These are phyloP conservation scores for Blastomussa wellsi DNA, from an alignment of 92 coral and sea anemone genomes.

Conservation along the genomic window DNA sequence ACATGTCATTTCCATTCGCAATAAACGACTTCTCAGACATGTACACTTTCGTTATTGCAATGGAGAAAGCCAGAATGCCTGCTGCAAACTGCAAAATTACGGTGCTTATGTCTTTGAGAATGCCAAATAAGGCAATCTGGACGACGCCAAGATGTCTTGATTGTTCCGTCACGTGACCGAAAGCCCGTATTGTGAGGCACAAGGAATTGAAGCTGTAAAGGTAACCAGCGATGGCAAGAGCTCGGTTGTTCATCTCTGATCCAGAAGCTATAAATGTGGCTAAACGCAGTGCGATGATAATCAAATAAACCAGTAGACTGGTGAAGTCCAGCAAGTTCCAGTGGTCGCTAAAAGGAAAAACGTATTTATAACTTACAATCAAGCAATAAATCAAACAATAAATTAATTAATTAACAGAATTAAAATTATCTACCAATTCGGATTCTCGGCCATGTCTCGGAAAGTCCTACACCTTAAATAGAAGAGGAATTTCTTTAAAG, in stretches of 20 bases:
- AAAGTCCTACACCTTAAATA: too few species aligned
- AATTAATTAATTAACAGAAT: too few species aligned
- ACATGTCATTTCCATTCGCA: slow-evolving; percentile 3
- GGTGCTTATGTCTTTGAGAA: slow-evolving; percentile 19
- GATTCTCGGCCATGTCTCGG: too few species aligned
- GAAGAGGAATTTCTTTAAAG: too few species aligned
- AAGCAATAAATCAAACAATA: background rate
- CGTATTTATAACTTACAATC: too few species aligned
- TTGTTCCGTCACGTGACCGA: slow-evolving; percentile 50
- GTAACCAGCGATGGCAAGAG: slow-evolving; percentile 36
- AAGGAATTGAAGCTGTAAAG: slow-evolving; percentile 49
- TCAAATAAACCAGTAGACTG: slow-evolving; percentile 18
- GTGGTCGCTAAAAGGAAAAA: slow-evolving; percentile 27
- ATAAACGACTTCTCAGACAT: slow-evolving; percentile 41
- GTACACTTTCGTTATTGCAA: slow-evolving; percentile 50
- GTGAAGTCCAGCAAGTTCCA: slow-evolving; percentile 43
- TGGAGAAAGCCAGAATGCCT: too few species aligned
- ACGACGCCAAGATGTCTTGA: slow-evolving; percentile 15
- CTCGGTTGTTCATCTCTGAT: too few species aligned
- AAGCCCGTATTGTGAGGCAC: slow-evolving; percentile 43
- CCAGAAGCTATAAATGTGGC: background rate
- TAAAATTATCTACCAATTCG: too few species aligned
- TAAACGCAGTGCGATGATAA: background rate
- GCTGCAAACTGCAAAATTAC: slow-evolving; percentile 47
- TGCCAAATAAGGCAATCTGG: slow-evolving; percentile 47